phyloP scores from a whole-genome alignment of 1,140 invertebrate species.

The Lasaia peninsularis region DNA sequence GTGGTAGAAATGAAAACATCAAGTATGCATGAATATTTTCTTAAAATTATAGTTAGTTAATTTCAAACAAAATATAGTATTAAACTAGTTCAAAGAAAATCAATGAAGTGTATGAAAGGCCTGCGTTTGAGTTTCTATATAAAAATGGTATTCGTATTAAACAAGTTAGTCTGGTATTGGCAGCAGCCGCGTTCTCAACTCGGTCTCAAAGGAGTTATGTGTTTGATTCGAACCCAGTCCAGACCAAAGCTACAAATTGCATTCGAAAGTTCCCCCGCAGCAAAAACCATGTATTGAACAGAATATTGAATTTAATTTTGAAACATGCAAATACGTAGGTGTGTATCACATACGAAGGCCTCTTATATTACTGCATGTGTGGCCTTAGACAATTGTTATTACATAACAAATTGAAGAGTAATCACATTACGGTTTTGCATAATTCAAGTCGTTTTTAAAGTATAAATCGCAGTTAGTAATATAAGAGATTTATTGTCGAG shows the following conservation, averaged over 20 bases:
- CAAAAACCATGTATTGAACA: slow-evolving; percentile 13
- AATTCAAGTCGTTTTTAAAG: too few species aligned
- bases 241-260: slow-evolving; percentile 38
- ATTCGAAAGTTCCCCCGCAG: slow-evolving; percentile 35
- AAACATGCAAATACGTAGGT: not conserved
- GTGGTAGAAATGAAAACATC: too few species aligned
- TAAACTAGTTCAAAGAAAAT: not conserved
- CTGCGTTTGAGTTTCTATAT: not conserved
- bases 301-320: slow-evolving; percentile 7
- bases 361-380: too few species aligned
- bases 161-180: slow-evolving; percentile 8
- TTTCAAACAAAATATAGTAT: not conserved
- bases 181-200: slow-evolving; percentile 27
- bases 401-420: too few species aligned
- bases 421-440: too few species aligned
- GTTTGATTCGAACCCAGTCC: slow-evolving; percentile 46
- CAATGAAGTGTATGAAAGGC: not conserved
- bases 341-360: too few species aligned
- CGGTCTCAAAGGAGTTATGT: slow-evolving; percentile 45
- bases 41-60: too few species aligned
- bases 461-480: too few species aligned
- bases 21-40: too few species aligned
- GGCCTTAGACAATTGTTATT: too few species aligned
- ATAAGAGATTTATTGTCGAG: too few species aligned
- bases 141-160: slow-evolving; percentile 8